These are phyloP conservation scores for Lycaon pictus DNA, from an alignment of 2,113 vertebrate genomes.

Conservation along the genomic window DNA sequence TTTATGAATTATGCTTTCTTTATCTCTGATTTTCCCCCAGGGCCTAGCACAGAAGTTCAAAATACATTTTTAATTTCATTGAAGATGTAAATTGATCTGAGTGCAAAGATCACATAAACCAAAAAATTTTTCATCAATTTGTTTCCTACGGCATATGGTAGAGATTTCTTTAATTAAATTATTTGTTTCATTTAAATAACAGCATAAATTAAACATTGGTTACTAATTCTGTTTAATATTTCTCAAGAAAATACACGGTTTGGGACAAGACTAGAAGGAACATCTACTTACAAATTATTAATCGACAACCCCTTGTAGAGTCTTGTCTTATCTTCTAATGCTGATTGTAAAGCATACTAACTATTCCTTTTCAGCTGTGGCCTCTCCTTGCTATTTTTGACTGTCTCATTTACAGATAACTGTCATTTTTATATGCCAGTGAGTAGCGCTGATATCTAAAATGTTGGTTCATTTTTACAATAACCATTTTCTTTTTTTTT, in stretches of 20 bases:
- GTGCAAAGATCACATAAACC: not conserved
- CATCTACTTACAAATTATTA: not conserved
- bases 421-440: not conserved
- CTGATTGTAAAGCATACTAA: not conserved
- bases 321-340: not conserved
- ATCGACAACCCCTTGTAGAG: not conserved
- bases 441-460: not conserved
- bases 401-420: not conserved
- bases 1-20: not conserved
- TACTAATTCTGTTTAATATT: not conserved
- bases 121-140: not conserved
- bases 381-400: not conserved
- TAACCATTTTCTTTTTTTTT: not conserved
- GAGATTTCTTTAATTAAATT: not conserved
- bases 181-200: conserved; percentile 41
- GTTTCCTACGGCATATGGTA: not conserved
- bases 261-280: not conserved
- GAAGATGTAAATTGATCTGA: not conserved
- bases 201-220: not conserved
- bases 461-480: not conserved
- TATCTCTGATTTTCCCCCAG: not conserved
- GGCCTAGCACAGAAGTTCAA: not conserved
- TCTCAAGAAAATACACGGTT: not conserved
- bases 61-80: not conserved
- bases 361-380: not conserved